phyloP scores from a whole-genome alignment of 2,888 invertebrate species.

The Dicyrtoma fusca region DNA sequence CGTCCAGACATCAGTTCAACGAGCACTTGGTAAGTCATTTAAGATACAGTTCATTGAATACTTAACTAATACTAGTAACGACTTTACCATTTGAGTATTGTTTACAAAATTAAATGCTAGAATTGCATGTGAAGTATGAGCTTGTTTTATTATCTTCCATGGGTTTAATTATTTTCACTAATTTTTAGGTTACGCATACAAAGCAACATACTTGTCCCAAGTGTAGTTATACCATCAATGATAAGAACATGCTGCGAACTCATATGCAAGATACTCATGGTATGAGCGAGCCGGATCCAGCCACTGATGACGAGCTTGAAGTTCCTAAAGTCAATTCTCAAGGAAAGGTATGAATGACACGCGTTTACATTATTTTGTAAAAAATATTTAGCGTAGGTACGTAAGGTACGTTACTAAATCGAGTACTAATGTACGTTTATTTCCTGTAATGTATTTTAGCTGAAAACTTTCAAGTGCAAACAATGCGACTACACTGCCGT shows the following conservation, averaged over 20 bases:
- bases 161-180: not conserved
- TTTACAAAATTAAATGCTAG: too few species aligned
- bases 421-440: not conserved
- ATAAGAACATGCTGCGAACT: constrained; percentile 63
- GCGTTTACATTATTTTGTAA: not conserved
- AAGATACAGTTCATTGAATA: not conserved
- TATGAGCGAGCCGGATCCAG: constrained; percentile 63
- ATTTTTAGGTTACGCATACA: constrained; percentile 53
- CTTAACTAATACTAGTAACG: too few species aligned
- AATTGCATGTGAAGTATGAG: too few species aligned
- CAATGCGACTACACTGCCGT: constrained; percentile 83
- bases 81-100: not conserved
- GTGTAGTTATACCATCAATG: constrained; percentile 64
- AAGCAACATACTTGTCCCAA: constrained; percentile 60
- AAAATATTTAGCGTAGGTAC: too few species aligned
- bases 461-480: constrained; percentile 88
- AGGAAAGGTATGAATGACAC: constrained; percentile 67
- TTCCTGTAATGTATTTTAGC: constrained; percentile 30
- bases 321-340: constrained; percentile 73
- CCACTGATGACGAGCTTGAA: constrained; percentile 58
- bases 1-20: constrained; percentile 54
- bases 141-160: not conserved
- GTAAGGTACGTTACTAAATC: too few species aligned
- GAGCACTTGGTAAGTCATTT: constrained; percentile 54
- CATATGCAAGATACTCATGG: constrained; percentile 63